These are phyloP conservation scores for Agapornis roseicollis DNA, from an alignment of 2,113 vertebrate species.

Conservation along the genomic window DNA sequence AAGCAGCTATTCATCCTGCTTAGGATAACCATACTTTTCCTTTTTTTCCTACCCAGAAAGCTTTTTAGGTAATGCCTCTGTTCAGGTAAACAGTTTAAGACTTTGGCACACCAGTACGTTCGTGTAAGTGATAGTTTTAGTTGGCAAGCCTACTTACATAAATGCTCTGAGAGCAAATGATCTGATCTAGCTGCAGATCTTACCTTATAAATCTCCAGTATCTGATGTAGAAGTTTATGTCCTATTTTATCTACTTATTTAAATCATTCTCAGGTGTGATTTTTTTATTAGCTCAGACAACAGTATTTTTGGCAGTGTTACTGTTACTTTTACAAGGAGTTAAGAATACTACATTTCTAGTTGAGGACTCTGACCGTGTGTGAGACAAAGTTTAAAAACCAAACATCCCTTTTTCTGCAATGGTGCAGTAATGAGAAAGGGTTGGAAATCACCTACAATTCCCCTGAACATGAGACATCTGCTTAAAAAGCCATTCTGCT, in stretches of 20 bases:
- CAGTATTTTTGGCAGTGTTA: neutral
- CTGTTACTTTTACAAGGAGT: neutral
- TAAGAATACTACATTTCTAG: neutral
- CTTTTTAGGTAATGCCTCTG: neutral
- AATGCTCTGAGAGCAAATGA: neutral
- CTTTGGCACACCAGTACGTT: neutral
- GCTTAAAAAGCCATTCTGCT: neutral
- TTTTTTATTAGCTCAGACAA: neutral
- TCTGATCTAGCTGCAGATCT: neutral
- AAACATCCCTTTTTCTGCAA: neutral
- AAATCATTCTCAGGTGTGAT: neutral
- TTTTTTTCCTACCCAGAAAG: neutral
- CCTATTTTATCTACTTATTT: neutral
- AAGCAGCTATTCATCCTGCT: neutral
- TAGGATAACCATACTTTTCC: neutral
- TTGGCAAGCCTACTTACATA: neutral
- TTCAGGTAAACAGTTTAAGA: neutral
- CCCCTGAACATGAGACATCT: neutral
- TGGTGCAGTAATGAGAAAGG: neutral
- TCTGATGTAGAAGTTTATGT: neutral
- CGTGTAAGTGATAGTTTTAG: neutral
- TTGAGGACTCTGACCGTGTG: neutral
- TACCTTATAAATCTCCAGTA: neutral
- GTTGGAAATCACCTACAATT: slow-evolving; percentile 37
- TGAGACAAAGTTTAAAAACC: neutral